Evolutionary conservation across 1,140 invertebrate genomes (phyloP), one percentile per base, ranked within the genome.

Genomic region (Eupristina koningsbergeri): DNA sequence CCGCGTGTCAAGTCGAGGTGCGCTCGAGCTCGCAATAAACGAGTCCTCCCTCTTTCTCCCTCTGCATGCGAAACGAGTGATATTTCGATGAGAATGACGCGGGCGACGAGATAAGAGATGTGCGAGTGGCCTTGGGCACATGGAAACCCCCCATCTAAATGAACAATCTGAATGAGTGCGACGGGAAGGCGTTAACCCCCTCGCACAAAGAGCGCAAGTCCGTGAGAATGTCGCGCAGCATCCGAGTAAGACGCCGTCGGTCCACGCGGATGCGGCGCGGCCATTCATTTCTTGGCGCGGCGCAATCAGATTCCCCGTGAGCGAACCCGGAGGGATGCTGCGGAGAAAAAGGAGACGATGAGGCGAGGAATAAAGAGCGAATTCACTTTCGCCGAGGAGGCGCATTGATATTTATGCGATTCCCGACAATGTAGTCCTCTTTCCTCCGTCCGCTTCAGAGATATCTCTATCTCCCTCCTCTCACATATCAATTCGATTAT

Each of bases 161-260:
- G 36, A 71, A 71, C 6, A 36, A 71, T 71, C 67, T 19, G 31
- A 9, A 71, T 58, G 2, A 58, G 53, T 6, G 47, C 31, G 41
- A 7, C 50, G 31, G n/a, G 34, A 34, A 77, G 75, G n/a, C 75
- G 47, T 77, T 77, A 36, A 53, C 47, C 50, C 47, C 50, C 36
- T 19, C 36, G 53, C 53, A 26, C 53, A 58, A 22, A 58, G 26
- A 58, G 53, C 22, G 53, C 19, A 36, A 41, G 19, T 15, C 53
- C 76, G 76, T 78, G 76, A 78, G 58, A 63, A 78, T 64, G 76
- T 63, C 58, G 76, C n/a, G n/a, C n/a, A n/a, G n/a, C 34, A 64
- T 45, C 29, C 45, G 53, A 58, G 53, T 58, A 58, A 58, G 1
- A 58, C 53, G 53, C 22, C 19, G 53, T 58, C 53, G 53, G 22